These are phyloP conservation scores for Brachyptera putata DNA, from an alignment of 2,888 invertebrate genomes.

Conservation along the genomic window DNA sequence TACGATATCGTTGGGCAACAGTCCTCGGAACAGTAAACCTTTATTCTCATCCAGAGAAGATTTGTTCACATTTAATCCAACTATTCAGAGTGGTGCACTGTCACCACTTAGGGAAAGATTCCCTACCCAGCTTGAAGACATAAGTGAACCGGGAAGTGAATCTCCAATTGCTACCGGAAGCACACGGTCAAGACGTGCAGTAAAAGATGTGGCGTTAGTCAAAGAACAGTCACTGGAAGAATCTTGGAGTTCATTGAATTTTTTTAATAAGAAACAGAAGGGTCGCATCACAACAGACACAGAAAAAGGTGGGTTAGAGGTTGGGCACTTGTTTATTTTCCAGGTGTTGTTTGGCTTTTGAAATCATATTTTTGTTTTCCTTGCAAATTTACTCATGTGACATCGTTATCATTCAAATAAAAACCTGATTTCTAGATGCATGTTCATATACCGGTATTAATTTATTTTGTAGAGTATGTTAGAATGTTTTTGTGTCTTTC, in stretches of 20 bases:
- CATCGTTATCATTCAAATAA: no score
- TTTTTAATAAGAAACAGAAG: conserved; percentile 39
- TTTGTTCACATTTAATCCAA: neutral
- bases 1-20: conserved; percentile 26
- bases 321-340: neutral
- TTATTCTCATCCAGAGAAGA: neutral
- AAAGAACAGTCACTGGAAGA: conserved; percentile 37
- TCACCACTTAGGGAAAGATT: neutral
- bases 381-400: no score
- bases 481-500: no score
- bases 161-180: neutral
- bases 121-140: neutral
- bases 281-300: conserved; percentile 37
- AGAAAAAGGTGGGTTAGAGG: conserved; percentile 26
- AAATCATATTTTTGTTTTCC: neutral
- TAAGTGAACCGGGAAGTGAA: neutral
- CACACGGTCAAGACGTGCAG: neutral
- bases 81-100: no score
- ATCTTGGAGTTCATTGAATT: conserved; percentile 40
- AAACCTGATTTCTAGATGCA: no score
- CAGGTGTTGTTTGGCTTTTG: neutral
- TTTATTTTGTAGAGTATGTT: no score
- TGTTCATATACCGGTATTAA: no score
- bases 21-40: conserved; percentile 24
- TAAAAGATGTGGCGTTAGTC: neutral